Conservation (phyloP, 2,113 vertebrate genomes). For the Pungitius pungitius region DNA sequence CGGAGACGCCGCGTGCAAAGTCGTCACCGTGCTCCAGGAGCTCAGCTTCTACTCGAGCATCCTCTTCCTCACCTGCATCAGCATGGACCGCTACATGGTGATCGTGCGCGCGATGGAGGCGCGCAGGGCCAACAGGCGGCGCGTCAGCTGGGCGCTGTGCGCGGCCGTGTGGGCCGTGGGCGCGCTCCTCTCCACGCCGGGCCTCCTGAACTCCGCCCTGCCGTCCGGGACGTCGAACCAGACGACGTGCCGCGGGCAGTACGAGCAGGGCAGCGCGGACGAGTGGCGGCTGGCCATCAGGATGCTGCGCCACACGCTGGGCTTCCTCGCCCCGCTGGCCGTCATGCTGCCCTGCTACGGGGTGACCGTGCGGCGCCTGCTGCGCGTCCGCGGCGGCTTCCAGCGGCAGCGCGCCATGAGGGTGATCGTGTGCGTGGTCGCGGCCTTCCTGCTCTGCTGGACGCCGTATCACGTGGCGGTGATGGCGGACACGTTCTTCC, state of each 20-base stretch:
- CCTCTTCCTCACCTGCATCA: slow-evolving; percentile 82
- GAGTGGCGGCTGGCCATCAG: slow-evolving; percentile 75
- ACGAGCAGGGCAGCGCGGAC: slow-evolving; percentile 39
- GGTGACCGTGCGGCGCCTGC: slow-evolving; percentile 68
- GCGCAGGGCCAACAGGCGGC: slow-evolving; percentile 33
- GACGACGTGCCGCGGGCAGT: slow-evolving; percentile 59
- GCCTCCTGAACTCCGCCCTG: slow-evolving; percentile 58
- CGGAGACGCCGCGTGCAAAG: slow-evolving; percentile 77
- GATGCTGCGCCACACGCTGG: slow-evolving; percentile 69
- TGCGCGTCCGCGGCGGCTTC: slow-evolving; percentile 65
- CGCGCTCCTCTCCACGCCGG: slow-evolving; percentile 71
- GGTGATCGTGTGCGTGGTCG: slow-evolving; percentile 73
- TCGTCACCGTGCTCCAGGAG: slow-evolving; percentile 74
- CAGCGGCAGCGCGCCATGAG: slow-evolving; percentile 76
- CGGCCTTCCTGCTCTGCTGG: slow-evolving; percentile 79
- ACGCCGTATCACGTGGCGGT: slow-evolving; percentile 75
- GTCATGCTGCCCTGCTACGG: slow-evolving; percentile 79
- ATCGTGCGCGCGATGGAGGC: slow-evolving; percentile 77
- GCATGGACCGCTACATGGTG: slow-evolving; percentile 81
- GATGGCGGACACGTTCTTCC: slow-evolving; percentile 72
- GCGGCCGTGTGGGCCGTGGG: slow-evolving; percentile 72
- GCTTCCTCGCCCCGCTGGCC: slow-evolving; percentile 74
- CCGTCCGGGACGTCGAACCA: rapidly evolving
- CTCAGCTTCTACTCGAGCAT: slow-evolving; percentile 84
- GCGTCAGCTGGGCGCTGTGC: slow-evolving; percentile 68